Evolutionary conservation across 2,797 vertebrate species (phyloP), one percentile per base, ranked within the genome.

Genomic region (Brotula barbata): DNA sequence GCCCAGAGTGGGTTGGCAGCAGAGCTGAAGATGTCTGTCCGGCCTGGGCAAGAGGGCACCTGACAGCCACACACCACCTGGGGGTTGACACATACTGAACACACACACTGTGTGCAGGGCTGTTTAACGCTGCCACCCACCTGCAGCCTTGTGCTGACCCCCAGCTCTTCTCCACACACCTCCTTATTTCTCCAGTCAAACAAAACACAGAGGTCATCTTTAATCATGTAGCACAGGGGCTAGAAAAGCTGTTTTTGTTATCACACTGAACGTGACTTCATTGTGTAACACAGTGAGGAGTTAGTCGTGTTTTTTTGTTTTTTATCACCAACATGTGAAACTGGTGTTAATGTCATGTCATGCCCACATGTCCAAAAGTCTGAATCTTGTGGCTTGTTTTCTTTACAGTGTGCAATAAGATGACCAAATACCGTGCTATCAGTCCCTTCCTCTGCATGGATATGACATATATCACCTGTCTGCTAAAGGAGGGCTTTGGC

Each of bases 371-470:
- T 45, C 39, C 19, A 33, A 20, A 40, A 14, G 46, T 36, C 40
- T 77, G 11, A 67, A 46, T 20, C 12, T 10, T 72, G 58, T 67
- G 39, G 53, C 10, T 68, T 50, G 58, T 59, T 77, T 58, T 83
- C 58, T 77, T 77, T 85, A 33, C 84, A 95, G 97, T 98, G 64
- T 99, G 97, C 89, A 93, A 98, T 82, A 95, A 96, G 88, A 92
- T 97, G 91, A 94, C 94, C 73, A 94, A 91, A 79, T 96, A 94
- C 77, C 91, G 91, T 2, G 92, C 94, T 1, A 92, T 94, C 80
- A 98, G 93, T 71, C 96, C 97, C 52, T 98, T 95, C 90, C 92
- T 99, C 49, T 99, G 97, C 87, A 98, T 99, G 97, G 97, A 99
- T 79, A 94, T 99, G 86, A 92, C 93, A 46, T 99, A 98, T 64